Conservation (phyloP, 2,797 vertebrate genomes). For the Corythornis leucogaster region DNA sequence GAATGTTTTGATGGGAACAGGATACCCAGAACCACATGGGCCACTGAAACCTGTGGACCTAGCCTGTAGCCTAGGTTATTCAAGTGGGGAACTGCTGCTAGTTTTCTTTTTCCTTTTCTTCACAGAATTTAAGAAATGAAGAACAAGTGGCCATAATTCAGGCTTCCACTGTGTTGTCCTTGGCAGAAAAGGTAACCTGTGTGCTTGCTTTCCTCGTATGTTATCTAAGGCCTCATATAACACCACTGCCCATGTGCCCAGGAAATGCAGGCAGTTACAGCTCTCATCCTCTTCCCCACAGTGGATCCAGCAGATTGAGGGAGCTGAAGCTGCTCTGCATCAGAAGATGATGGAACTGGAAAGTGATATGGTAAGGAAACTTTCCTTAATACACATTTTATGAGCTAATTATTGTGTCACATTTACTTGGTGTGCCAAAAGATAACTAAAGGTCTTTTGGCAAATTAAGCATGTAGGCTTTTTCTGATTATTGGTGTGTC, state of each 20-base stretch:
- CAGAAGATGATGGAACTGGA: constrained; percentile 99
- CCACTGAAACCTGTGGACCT: neutral
- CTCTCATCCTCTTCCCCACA: constrained; percentile 70
- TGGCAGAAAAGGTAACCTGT: constrained; percentile 93
- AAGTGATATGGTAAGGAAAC: constrained; percentile 92
- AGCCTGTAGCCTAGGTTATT: neutral
- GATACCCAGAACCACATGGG: neutral
- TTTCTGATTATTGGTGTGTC: neutral
- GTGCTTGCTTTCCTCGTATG: neutral
- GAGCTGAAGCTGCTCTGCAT: constrained; percentile 95
- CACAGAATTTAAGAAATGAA: constrained; percentile 96
- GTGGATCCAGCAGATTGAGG: constrained; percentile 99
- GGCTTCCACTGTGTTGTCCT: constrained; percentile 95
- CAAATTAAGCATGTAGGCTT: neutral
- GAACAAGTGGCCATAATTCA: constrained; percentile 99
- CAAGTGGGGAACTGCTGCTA: neutral
- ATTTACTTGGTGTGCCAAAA: neutral
- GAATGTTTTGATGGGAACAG: neutral
- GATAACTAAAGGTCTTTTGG: neutral
- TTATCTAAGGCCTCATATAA: neutral
- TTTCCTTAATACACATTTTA: neutral
- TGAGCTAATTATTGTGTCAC: neutral
- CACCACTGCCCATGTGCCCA: neutral
- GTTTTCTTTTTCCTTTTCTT: constrained; percentile 5
- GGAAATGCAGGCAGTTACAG: neutral